Conservation (phyloP, 2,888 invertebrate species). For the Tromatobia lineatoria region DNA sequence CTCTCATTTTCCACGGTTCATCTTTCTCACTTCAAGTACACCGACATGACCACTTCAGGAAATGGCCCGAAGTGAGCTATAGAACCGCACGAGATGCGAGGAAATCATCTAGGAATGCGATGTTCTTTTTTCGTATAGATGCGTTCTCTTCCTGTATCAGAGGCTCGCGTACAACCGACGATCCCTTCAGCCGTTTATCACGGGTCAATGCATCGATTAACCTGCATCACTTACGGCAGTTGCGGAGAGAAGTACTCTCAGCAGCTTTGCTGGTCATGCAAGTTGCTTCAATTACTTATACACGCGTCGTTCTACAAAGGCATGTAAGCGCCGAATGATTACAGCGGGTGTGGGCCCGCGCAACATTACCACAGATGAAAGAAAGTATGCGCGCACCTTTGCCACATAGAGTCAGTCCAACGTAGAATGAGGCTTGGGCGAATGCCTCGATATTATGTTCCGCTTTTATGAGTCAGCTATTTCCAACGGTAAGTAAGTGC, state of each 20-base stretch:
- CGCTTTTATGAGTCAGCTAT: conserved; percentile 62
- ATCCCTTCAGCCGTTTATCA: conserved; percentile 76
- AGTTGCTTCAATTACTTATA: conserved; percentile 75
- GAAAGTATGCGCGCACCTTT: conserved; percentile 34
- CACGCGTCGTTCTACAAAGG: conserved; percentile 52
- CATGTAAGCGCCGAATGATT: conserved; percentile 42
- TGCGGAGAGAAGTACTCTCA: conserved; percentile 47
- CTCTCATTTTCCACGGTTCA: conserved; percentile 1
- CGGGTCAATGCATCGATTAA: conserved; percentile 83
- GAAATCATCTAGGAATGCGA: conserved; percentile 67
- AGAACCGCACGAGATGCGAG: conserved; percentile 63
- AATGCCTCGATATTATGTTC: conserved; percentile 23
- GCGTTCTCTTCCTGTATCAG: conserved; percentile 60
- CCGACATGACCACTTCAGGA: conserved; percentile 51
- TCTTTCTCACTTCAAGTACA: conserved; percentile 13
- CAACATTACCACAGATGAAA: conserved; percentile 52
- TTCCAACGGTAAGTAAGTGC: conserved; percentile 53
- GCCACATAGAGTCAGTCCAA: neutral
- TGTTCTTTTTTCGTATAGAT: conserved; percentile 20
- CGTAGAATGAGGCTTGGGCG: conserved; percentile 12
- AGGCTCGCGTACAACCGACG: conserved; percentile 47
- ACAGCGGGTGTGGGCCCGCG: conserved; percentile 23
- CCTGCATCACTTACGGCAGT: conserved; percentile 77
- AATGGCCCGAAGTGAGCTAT: conserved; percentile 59
- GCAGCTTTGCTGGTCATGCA: conserved; percentile 73